Base-by-base conservation (phyloP, 2,797 vertebrate species). In the Tokudaia muenninki region DNA sequence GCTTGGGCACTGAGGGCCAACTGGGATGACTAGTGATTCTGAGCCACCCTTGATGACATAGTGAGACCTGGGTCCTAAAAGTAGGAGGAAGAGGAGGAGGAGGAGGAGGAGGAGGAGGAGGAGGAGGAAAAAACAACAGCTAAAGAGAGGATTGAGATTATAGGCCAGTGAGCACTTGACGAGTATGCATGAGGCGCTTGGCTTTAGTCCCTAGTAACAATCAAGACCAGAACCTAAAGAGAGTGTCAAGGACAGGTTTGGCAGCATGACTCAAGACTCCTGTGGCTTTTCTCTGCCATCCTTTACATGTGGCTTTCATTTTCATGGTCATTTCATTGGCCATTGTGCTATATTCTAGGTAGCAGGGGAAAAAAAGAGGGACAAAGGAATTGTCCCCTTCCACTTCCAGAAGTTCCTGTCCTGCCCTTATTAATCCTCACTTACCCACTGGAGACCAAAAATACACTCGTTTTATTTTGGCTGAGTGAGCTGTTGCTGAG, bases 281-380 rank as follows among this genome's bases (percentile, higher is more conserved):
- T 91, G 0, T 80, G 13, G 77, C 95, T 91, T n/a, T 87, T 72
- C 52, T 81, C 44, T 5, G 37, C 61, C 37, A 41, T 67, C n/a
- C 11, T 88, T 95, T 92, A 41, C 86, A 44, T 72, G 55, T 92
- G 44, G 11, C 31, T 95, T 82, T 81, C 37, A 34, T 95, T 94
- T 94, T 86, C 41, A 92, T 31, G 57, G 50, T 86, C 31, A 70
- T 13, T 26, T 94, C 22, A 86, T 77, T 61, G 12, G 87, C 87
- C 7, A 9, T 72, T 59, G 44, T 94, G 34, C n/a, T 94, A 0
- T 87, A 55, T 67, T 79, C 21, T 90, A 75, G 9, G 82, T 17
- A 87, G 26, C 16, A 63, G 47, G 19, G 61, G 63, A 59, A 3
- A 9, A 50, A 26, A 31, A 72, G 12, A 44, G 4, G 57, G 79